Evolutionary conservation across 2,797 vertebrate species (phyloP), one percentile per base, ranked within the genome.

Genomic region (Caiman crocodilus): DNA sequence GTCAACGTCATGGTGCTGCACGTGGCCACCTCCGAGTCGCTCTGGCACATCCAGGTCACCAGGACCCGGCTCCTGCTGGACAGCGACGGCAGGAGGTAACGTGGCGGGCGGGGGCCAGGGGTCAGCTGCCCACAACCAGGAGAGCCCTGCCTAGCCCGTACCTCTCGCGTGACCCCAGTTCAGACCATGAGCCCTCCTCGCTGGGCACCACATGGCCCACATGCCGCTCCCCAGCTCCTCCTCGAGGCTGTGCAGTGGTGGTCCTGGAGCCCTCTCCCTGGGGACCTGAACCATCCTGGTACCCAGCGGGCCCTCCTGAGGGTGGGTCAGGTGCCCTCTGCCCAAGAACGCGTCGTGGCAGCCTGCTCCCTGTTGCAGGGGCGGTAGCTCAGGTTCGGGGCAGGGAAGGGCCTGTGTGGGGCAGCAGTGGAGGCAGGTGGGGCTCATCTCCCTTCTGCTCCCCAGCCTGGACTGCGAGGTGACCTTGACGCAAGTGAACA

Each of bases 1-100:
- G 97, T 99, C 97, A 99, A 99, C 79, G 96, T 99, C 97, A 99
- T 99, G 98, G 99, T 99, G 76, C 97, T 99, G 93, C 99, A 99
- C 73, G 96, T 99, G 88, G 98, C 98, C 20, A 98, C 98, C 78
- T 98, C 99, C 3, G 99, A 99, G 94, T 99, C 99, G 35, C 98
- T 99, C 25, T 99, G 99, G 99, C 99, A 99, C 96, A 98, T 99
- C 98, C 99, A 99, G 4, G 96, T 99, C 82, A 98, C 98, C 77
- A 98, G 98, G 94, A 98, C 98, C 7, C 98, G 98, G 61, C 96
- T 99, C 92, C 97, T 99, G 93, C 97, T 99, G 71, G 97, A 99
- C 94, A 98, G 98, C 65, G 98, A 99, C 10, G 98, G 98, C 94
- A 99, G 98, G 96, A 98, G 98, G 99, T 99, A 97, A 96, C 0